phyloP scores from a whole-genome alignment of 2,797 vertebrate species.

The Clarias platycephalus region DNA sequence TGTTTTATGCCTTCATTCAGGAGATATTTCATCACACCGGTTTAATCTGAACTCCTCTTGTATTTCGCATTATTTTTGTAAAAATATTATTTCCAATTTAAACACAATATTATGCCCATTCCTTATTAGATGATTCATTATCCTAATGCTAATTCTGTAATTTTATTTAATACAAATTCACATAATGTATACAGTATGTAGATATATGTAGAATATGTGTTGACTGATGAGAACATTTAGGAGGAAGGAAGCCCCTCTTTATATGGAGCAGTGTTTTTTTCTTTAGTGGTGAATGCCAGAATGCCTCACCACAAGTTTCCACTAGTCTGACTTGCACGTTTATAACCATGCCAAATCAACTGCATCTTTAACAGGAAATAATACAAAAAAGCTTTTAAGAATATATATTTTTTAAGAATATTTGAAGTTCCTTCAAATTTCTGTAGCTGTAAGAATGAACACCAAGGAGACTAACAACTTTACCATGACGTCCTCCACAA shows the following conservation, averaged over 20 bases:
- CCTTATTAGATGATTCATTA: not conserved
- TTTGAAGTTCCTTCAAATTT: not conserved
- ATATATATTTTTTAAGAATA: not conserved
- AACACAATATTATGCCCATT: not conserved
- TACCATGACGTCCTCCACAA: not conserved
- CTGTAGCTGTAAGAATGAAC: slow-evolving; percentile 1
- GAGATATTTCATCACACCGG: too few relatives aligned
- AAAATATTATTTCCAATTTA: not conserved
- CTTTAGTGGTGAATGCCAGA: slow-evolving; percentile 5
- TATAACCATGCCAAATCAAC: not conserved
- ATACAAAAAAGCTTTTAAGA: not conserved
- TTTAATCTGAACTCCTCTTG: too few relatives aligned
- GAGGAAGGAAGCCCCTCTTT: not conserved
- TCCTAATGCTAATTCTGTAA: not conserved
- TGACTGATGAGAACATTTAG: not conserved
- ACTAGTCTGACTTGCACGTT: slow-evolving; percentile 27
- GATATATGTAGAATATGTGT: not conserved
- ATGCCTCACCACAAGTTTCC: slow-evolving; percentile 42
- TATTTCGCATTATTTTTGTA: not conserved
- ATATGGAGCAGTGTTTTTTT: not conserved
- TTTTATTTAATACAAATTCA: not conserved
- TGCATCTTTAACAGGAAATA: not conserved
- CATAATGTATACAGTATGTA: not conserved
- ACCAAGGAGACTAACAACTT: not conserved
- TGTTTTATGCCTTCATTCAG: too few relatives aligned